These are phyloP conservation scores for Hyles vespertilio DNA, from an alignment of 1,140 invertebrate species.

Conservation along the genomic window DNA sequence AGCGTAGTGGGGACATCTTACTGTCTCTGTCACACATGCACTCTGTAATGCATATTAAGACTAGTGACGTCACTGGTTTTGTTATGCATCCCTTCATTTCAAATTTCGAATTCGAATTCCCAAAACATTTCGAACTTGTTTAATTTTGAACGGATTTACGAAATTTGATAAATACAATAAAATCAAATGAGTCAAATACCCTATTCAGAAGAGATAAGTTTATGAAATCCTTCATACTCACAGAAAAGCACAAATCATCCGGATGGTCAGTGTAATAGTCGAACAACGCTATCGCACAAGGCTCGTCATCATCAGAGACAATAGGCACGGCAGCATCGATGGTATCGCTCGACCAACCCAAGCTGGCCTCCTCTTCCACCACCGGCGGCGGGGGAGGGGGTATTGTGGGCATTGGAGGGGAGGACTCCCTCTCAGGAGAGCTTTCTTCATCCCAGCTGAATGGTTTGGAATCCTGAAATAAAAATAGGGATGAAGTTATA, in stretches of 20 bases:
- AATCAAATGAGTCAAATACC: too few species aligned
- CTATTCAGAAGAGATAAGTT: too few species aligned
- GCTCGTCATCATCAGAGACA: constrained; percentile 44
- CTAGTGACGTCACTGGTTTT: too few species aligned
- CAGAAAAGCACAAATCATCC: constrained; percentile 84
- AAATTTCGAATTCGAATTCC: too few species aligned
- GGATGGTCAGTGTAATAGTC: constrained; percentile 82
- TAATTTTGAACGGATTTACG: too few species aligned
- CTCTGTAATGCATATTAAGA: too few species aligned
- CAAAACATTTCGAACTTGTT: too few species aligned
- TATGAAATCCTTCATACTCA: constrained; percentile 54
- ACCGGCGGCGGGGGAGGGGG: constrained; percentile 84
- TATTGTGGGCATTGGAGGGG: constrained; percentile 85
- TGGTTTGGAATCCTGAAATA: constrained; percentile 41
- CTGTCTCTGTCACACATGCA: too few species aligned
- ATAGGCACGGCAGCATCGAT: constrained; percentile 5
- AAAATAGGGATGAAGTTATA: not conserved
- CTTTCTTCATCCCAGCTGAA: constrained; percentile 46
- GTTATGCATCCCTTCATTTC: too few species aligned
- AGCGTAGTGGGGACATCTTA: too few species aligned
- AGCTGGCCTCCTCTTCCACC: constrained; percentile 54
- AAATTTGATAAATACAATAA: too few species aligned
- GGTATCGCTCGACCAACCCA: constrained; percentile 36
- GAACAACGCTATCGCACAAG: constrained; percentile 84
- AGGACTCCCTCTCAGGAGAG: constrained; percentile 61